A percentile compares a stretch with the other conserved stretches of the same genome.
Evolutionary conservation across 1,140 invertebrate genomes (phyloP).

Genomic region (Dendrolimus kikuchii): DNA sequence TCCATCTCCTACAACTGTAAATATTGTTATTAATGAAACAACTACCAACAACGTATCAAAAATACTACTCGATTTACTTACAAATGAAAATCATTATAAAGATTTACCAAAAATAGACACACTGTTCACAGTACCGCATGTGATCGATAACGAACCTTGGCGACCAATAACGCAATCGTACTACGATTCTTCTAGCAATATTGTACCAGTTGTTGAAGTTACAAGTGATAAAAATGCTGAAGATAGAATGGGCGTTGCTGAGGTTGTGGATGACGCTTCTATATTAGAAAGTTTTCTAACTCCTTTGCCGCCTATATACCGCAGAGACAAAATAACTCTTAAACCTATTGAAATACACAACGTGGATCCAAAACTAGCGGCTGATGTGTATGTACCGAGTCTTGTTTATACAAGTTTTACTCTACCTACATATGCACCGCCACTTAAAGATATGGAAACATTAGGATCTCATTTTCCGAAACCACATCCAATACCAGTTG

Average conservation of each 20-base stretch:
- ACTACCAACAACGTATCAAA: slow-evolving; percentile 59
- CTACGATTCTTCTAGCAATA: slow-evolving; percentile 51
- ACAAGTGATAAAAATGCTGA: slow-evolving; percentile 43
- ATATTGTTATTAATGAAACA: slow-evolving; percentile 29
- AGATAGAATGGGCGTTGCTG: slow-evolving; percentile 65
- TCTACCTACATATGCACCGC: slow-evolving; percentile 73
- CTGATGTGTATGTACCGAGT: slow-evolving; percentile 58
- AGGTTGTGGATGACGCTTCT: slow-evolving; percentile 65
- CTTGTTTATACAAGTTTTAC: slow-evolving; percentile 80
- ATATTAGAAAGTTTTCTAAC: slow-evolving; percentile 58
- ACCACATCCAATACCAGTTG: slow-evolving; percentile 78
- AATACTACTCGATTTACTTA: slow-evolving; percentile 52
- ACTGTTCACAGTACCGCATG: slow-evolving; percentile 65
- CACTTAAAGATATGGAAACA: slow-evolving; percentile 67
- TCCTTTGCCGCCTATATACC: slow-evolving; percentile 40
- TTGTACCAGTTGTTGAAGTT: slow-evolving; percentile 24
- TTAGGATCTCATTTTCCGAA: slow-evolving; percentile 70
- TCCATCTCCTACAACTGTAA: slow-evolving; percentile 30
- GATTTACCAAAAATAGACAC: slow-evolving; percentile 69
- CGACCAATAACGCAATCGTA: slow-evolving; percentile 68
- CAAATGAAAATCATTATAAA: slow-evolving; percentile 62
- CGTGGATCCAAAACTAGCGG: slow-evolving; percentile 49
- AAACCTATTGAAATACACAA: slow-evolving; percentile 40
- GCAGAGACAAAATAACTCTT: slow-evolving; percentile 38
- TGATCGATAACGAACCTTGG: slow-evolving; percentile 73